phyloP scores from a whole-genome alignment of 2,797 vertebrate species.

The Pantherophis vulpinus region DNA sequence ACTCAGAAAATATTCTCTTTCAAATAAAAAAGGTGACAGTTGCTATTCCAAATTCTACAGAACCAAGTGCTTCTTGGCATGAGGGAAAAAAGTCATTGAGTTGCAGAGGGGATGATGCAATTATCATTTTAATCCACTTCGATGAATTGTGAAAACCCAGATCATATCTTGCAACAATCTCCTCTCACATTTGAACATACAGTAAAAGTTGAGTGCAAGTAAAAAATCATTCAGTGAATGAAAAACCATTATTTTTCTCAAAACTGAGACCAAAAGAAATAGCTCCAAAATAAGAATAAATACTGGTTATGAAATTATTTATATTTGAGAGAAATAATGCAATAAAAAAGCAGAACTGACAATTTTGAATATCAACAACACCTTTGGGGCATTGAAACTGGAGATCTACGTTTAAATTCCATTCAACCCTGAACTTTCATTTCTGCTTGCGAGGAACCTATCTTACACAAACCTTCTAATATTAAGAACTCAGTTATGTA shows the following conservation, averaged over 20 bases:
- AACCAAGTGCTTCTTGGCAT: not conserved
- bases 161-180: not conserved
- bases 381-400: not conserved
- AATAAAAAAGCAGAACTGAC: not conserved
- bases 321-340: not conserved
- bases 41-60: not conserved
- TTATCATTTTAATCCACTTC: not conserved
- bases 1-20: not conserved
- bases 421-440: not conserved
- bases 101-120: not conserved
- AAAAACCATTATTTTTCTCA: not conserved
- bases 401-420: not conserved
- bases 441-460: not conserved
- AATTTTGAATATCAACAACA: not conserved
- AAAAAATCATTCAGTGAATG: not conserved
- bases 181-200: not conserved
- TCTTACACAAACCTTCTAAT: not conserved
- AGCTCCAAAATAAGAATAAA: not conserved
- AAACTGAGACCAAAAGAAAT: not conserved
- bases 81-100: not conserved
- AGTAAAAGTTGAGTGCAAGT: not conserved
- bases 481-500: not conserved
- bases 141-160: not conserved
- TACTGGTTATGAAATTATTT: not conserved
- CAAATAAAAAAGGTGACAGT: not conserved